Evolutionary conservation across 1,140 invertebrate genomes (phyloP), one percentile per base, ranked within the genome.

Genomic region (Agrypnia vestita): DNA sequence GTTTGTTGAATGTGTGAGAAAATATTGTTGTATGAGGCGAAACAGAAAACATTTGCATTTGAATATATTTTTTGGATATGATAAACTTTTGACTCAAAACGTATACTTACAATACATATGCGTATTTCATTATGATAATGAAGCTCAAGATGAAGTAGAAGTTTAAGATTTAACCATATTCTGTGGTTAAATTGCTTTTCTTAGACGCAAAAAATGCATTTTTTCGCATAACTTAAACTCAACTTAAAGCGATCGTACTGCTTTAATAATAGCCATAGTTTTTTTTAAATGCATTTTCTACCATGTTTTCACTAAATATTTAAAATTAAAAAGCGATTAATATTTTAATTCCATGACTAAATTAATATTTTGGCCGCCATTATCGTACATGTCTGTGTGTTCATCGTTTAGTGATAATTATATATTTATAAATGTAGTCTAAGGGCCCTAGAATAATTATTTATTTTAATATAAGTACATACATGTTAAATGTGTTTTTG

Each of bases 381-480:
- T 71, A 47, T 8, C 21, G 21, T 56, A 25, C 53, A 43, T 43
- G 15, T 73, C 10, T 55, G 51, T 62, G 61, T 73, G 71, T 73
- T 73, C 71, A 73, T 55, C 53, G 51, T 19, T 56, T 75, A 43
- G 59, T 19, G 13, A n/a, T 59, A 59, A 46, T 56, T 59, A 46
- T 61, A 15, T 55, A 21, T 19, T 46, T 35, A 59, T 47, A 19
- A 59, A 43, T 13, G 3, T 75, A 46, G 13, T 11, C 17, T 56
- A 47, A 61, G 73, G 73, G 49, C 51, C 71, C 49, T 61, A 75
- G 69, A n/a, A 1, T 73, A 73, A 35, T 73, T 17, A 73, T 73
- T 53, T 73, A 73, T 73, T 73, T 73, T 35, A 17, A 53, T 55
- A 71, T 71, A 47, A 71, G 46, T 47, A 49, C 12, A 47, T 47